Evolutionary conservation across 1,140 invertebrate genomes (phyloP), one percentile per base, ranked within the genome.

Genomic region (Drosophila sturtevanti): DNA sequence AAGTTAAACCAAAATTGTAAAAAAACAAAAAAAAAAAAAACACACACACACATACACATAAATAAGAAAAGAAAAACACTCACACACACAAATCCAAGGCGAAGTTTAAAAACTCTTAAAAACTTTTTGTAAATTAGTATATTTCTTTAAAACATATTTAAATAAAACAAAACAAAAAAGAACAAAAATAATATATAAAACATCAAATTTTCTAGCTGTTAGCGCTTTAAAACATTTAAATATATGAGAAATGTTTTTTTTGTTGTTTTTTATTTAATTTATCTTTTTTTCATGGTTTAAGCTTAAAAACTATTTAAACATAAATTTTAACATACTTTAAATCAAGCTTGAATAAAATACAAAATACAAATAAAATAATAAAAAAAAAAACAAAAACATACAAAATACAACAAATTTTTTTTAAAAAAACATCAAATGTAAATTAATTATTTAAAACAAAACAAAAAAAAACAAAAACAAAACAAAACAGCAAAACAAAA

Each of bases 361-460:
- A n/a, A 52, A 56, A 35, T 35, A 35, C n/a, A 18, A 56, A 56
- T 14, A 35, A 22, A 54, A 54, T 14, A 56, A 56, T 35, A 16
- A 35, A 9, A 4, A 56, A 56, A 35, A 9, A 18, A 18, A 7
- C 34, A 9, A 16, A 18, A n/a, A 56, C 34, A 27, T 35, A 56
- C 9, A 27, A 54, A 55, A 18, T 51, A 63, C 0, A 16, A 41
- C 1, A 22, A 14, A 18, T 34, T 48, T 60, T 62, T 62, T 62
- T 62, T 62, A 24, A 48, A 11, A 62, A 24, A 24, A 31, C 5
- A 62, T 60, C 35, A 65, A 55, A 82, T 87, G 79, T 82, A 86
- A 86, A 82, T 79, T 81, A 86, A 77, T 79, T 77, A 82, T 79
- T 82, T 82, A 76, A 87, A 74, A 76, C 68, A 74, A 63, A 55